A percentile compares a stretch with the other conserved stretches of the same genome.
Evolutionary conservation across 2,113 vertebrate species (phyloP).

Genomic region (Nothobranchius kuhntae): DNA sequence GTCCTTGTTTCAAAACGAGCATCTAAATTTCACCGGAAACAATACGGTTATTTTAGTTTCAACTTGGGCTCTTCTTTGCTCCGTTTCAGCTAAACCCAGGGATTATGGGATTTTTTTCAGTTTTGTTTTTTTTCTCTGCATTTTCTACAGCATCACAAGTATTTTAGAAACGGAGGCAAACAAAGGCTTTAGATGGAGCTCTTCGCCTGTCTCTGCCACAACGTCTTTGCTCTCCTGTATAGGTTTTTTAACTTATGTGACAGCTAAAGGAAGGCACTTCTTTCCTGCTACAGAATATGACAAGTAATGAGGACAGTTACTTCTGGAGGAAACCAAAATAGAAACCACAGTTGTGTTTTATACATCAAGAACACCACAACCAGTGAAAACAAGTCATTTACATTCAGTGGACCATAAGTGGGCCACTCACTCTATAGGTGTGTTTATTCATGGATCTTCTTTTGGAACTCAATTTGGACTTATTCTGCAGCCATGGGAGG

Average conservation of each 20-base stretch:
- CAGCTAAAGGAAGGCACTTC: constrained; percentile 5
- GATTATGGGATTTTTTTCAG: background rate
- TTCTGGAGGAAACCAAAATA: constrained; percentile 5
- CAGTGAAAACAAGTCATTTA: background rate
- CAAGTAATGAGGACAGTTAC: constrained; percentile 22
- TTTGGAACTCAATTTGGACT: background rate
- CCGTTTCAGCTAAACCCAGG: background rate
- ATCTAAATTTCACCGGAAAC: background rate
- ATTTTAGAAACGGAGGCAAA: background rate
- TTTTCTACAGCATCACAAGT: background rate
- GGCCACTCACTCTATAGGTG: background rate
- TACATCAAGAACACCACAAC: background rate
- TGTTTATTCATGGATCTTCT: background rate
- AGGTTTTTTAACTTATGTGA: constrained; percentile 9
- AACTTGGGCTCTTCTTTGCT: background rate
- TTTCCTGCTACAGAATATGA: background rate
- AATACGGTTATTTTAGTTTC: background rate
- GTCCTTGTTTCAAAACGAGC: background rate
- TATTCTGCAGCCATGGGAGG: background rate
- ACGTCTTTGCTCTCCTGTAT: constrained; percentile 1
- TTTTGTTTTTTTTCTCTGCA: background rate
- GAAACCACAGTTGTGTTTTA: constrained; percentile 6
- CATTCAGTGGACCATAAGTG: background rate
- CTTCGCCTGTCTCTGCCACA: background rate
- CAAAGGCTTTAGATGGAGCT: constrained; percentile 5